phyloP scores from a whole-genome alignment of 2,888 invertebrate genomes.

The Lasiommata megera region DNA sequence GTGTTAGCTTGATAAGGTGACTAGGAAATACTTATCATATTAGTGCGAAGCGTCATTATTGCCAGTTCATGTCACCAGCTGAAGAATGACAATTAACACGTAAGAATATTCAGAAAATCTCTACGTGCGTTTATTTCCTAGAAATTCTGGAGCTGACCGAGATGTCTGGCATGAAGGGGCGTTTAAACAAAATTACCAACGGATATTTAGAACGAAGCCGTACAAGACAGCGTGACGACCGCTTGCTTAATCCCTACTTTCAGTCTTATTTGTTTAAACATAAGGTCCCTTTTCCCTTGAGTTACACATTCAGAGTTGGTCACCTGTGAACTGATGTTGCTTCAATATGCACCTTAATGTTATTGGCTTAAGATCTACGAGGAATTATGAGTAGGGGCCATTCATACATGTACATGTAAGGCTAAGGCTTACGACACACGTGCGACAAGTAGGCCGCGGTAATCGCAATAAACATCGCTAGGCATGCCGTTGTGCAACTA shows the following conservation, averaged over 20 bases:
- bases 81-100: conserved; percentile 1
- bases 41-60: too few relatives aligned
- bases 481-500: conserved; percentile 42
- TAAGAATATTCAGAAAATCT: neutral
- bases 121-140: conserved; percentile 8
- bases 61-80: neutral
- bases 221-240: conserved; percentile 15
- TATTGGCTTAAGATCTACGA: neutral
- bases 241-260: neutral
- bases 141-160: neutral
- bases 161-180: conserved; percentile 5
- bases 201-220: conserved; percentile 26
- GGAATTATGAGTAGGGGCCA: neutral
- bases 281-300: conserved; percentile 4
- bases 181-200: conserved; percentile 13
- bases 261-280: neutral
- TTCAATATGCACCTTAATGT: conserved; percentile 1
- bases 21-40: too few relatives aligned
- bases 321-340: neutral
- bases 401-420: conserved; percentile 6
- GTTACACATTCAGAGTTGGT: neutral
- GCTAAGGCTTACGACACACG: conserved; percentile 58
- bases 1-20: too few relatives aligned
- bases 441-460: conserved; percentile 66
- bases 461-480: conserved; percentile 56